Evolutionary conservation across 2,797 vertebrate genomes (phyloP), one percentile per base, ranked within the genome.

Genomic region (Mastacembelus armatus): DNA sequence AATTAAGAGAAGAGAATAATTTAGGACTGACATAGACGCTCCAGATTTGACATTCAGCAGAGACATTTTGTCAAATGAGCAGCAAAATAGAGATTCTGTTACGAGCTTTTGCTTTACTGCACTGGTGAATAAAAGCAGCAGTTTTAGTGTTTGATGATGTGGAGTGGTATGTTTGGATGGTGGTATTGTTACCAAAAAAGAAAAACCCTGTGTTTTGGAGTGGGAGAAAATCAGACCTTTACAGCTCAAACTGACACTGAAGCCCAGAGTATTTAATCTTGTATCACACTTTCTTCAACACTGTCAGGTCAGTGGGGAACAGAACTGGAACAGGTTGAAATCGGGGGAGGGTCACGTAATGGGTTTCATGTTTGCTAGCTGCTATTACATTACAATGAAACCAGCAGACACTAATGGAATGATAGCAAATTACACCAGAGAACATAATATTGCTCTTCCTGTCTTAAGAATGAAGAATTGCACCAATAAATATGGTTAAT

Each of bases 401-500:
- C 66, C 77, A 69, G 58, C 62, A 57, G 80, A 86, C 78, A 77
- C 83, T 84, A 83, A 91, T 89, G 73, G 84, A 85, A 79, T 42
- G 67, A 76, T 58, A 16, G 83, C 74, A 78, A 84, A 76, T 76
- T 76, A 77, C 68, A 78, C 56, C n/a, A 18, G 51, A 43, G 62
- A 75, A 62, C 21, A 1, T 59, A 52, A 52, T 78, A 71, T 77
- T 76, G 77, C 79, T 77, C 61, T 70, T 60, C 54, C 64, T 72
- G 82, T 82, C 73, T 79, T 57, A 40, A 18, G 35, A 71, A 35
- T 85, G 81, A 90, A 74, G 70, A 82, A 90, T 88, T 71, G 75
- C 76, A 73, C 64, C 75, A 89, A 88, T 88, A 90, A 89, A 88
- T 78, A 79, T 64, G 49, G 50, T 72, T 84, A 86, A 88, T 77